These are phyloP conservation scores for Cyanoliseus patagonus DNA, from an alignment of 2,113 vertebrate genomes.

Conservation along the genomic window DNA sequence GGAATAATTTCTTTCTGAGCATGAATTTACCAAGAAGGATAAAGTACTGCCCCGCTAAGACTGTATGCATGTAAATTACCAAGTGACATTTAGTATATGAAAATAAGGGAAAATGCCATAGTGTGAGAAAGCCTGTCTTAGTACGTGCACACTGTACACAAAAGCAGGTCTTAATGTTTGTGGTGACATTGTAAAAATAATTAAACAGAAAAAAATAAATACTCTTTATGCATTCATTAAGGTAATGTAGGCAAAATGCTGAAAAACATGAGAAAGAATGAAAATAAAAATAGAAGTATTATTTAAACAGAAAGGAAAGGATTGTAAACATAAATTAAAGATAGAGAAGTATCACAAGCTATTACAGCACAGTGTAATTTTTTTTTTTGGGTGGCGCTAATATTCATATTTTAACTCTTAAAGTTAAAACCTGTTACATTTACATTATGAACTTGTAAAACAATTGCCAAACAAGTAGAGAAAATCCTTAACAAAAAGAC, in stretches of 20 bases:
- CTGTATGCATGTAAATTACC: neutral
- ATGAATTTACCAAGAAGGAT: neutral
- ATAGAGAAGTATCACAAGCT: neutral
- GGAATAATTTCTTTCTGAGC: neutral
- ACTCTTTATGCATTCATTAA: neutral
- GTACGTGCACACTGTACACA: fast-evolving
- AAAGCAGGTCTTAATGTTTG: neutral
- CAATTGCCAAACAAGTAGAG: neutral
- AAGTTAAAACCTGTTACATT: neutral
- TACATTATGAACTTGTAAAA: neutral
- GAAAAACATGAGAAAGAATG: neutral
- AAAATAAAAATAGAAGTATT: neutral
- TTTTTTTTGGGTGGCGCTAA: neutral
- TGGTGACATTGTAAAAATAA: neutral
- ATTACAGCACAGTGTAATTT: neutral
- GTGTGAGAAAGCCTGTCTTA: neutral
- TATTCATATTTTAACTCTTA: neutral
- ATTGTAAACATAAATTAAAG: neutral
- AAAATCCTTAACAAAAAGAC: neutral
- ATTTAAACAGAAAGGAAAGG: neutral
- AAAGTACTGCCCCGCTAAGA: neutral
- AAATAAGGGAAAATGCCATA: neutral
- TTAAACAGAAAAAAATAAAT: neutral
- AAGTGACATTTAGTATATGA: neutral
- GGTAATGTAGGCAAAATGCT: neutral